These are phyloP conservation scores for Eurypyga helias DNA, from an alignment of 2,113 vertebrate species.

Conservation along the genomic window DNA sequence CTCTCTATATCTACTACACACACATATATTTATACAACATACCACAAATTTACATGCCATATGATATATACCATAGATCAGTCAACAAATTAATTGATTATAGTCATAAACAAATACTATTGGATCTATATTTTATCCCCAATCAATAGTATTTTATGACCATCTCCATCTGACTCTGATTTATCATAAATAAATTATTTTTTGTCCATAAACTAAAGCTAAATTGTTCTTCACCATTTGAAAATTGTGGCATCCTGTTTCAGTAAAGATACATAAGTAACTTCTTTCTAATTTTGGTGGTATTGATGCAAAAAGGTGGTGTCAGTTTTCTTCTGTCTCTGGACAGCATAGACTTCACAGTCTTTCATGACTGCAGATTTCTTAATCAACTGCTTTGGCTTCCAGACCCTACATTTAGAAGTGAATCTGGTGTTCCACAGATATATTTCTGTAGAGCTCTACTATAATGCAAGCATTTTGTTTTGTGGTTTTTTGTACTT, in stretches of 20 bases:
- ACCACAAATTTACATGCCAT: neutral
- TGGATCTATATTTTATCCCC: neutral
- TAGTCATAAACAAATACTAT: neutral
- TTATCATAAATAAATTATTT: neutral
- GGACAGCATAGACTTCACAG: neutral
- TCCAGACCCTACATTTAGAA: neutral
- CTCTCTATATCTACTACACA: neutral
- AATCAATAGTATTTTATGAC: neutral
- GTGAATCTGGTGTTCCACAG: neutral
- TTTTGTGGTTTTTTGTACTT: neutral
- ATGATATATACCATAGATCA: neutral
- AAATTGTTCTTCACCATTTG: neutral
- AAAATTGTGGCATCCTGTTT: neutral
- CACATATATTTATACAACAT: neutral
- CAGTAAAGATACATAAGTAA: neutral
- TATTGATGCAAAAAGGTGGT: neutral
- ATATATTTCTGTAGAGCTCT: neutral
- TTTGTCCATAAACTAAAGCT: neutral
- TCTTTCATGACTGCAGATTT: rapidly evolving
- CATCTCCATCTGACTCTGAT: neutral
- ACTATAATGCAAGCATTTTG: neutral
- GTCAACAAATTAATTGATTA: neutral
- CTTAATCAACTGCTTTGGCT: neutral
- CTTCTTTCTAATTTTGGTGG: neutral
- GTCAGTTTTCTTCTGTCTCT: neutral